Percentiles rank a stretch among this genome's conserved stretches.
phyloP scores from a whole-genome alignment of 2,113 vertebrate species.

The Protobothrops mucrosquamatus region DNA sequence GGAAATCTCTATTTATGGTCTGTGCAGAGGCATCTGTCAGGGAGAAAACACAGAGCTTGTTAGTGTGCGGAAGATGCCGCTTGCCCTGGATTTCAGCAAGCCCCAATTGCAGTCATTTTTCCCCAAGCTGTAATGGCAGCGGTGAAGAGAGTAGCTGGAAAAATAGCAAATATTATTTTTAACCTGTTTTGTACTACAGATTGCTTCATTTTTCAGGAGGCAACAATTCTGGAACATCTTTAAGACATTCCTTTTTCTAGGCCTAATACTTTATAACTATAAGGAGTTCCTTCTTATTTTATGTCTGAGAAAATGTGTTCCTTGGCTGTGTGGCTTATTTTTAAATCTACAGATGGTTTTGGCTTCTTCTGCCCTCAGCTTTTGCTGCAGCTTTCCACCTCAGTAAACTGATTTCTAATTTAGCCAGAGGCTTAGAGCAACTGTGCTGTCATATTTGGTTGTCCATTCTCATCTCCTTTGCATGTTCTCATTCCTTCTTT shows the following conservation, averaged over 20 bases:
- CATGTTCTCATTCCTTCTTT: accelerated
- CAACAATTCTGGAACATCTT: conserved; percentile 61
- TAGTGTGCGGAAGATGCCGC: conserved; percentile 38
- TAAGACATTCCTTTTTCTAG: conserved; percentile 60
- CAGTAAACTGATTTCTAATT: conserved; percentile 59
- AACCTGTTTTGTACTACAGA: conserved; percentile 64
- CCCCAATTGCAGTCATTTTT: conserved; percentile 51
- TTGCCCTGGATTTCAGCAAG: conserved; percentile 59
- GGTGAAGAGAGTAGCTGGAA: conserved; percentile 61
- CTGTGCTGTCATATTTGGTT: conserved; percentile 56
- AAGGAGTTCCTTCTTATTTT: conserved; percentile 54
- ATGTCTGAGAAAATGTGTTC: conserved; percentile 49
- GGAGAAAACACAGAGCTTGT: conserved; percentile 32
- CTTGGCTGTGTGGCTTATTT: conserved; percentile 63
- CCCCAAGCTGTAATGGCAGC: conserved; percentile 49
- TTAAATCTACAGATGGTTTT: conserved; percentile 66
- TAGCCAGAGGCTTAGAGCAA: conserved; percentile 59
- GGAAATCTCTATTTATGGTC: conserved; percentile 63
- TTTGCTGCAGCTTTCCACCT: conserved; percentile 58
- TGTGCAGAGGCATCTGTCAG: conserved; percentile 64
- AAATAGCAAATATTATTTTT: conserved; percentile 66
- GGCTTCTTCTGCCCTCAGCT: conserved; percentile 51
- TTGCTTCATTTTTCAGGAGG: conserved; percentile 49
- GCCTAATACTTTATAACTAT: conserved; percentile 51
- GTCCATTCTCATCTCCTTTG: conserved; percentile 35